Conservation (phyloP, 2,888 invertebrate genomes). For the Metallyticus violacea region DNA sequence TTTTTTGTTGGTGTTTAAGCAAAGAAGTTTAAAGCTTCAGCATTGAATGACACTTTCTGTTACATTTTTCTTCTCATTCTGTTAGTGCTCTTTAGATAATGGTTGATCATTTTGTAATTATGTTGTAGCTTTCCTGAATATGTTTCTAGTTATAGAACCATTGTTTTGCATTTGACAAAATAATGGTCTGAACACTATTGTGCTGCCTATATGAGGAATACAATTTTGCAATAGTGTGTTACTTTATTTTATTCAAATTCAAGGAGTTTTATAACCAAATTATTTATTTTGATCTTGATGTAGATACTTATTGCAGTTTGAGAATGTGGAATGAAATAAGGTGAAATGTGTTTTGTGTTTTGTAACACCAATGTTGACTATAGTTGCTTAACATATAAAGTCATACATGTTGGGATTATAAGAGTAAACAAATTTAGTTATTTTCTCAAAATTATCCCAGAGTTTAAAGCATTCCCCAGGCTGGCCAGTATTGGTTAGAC, state of each 20-base stretch:
- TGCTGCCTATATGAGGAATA: background rate
- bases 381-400: background rate
- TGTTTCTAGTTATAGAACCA: background rate
- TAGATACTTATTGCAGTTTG: background rate
- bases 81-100: background rate
- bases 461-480: background rate
- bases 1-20: background rate
- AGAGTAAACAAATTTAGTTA: background rate
- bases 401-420: background rate
- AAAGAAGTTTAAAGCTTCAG: background rate
- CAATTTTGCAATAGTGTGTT: background rate
- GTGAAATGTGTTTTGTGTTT: background rate
- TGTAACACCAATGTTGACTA: background rate
- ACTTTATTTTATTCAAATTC: background rate
- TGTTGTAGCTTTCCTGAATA: background rate
- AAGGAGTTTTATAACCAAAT: background rate
- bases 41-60: conserved; percentile 3
- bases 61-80: background rate
- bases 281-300: background rate
- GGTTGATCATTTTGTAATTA: background rate
- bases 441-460: background rate
- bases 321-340: background rate
- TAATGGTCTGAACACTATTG: background rate
- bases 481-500: background rate
- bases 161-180: background rate